phyloP scores from a whole-genome alignment of 2,113 vertebrate species.

The Taxidea taxus region DNA sequence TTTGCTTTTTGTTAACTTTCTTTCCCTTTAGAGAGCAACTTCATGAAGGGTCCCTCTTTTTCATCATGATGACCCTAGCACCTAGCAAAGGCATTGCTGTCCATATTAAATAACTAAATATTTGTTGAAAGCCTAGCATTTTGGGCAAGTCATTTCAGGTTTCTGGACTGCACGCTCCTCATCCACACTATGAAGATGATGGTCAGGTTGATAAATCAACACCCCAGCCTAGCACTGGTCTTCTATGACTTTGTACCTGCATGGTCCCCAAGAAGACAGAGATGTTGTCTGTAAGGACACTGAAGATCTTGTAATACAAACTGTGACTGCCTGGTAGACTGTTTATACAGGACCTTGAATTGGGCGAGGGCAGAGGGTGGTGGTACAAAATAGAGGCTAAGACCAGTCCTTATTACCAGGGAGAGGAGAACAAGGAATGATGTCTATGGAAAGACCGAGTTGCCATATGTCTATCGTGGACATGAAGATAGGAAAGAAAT shows the following conservation, averaged over 20 bases:
- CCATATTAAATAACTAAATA: not conserved
- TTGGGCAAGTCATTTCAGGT: not conserved
- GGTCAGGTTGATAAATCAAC: not conserved
- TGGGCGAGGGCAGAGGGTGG: not conserved
- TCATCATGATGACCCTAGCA: not conserved
- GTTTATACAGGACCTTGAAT: not conserved
- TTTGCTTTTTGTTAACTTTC: not conserved
- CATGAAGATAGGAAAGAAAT: not conserved
- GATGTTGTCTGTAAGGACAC: not conserved
- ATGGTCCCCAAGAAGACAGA: not conserved
- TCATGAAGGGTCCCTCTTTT: not conserved
- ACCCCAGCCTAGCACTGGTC: not conserved
- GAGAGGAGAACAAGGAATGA: no score
- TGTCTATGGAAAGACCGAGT: not conserved
- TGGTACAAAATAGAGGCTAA: not conserved
- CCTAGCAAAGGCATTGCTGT: not conserved
- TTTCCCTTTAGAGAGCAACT: not conserved
- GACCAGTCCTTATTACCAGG: not conserved
- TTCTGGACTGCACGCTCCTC: not conserved
- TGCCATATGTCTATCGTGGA: not conserved
- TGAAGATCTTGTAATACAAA: not conserved
- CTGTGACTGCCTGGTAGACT: not conserved
- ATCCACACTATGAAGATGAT: not conserved
- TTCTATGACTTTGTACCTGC: not conserved
- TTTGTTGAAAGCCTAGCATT: not conserved